Conservation (phyloP, 2,113 vertebrate species). For the Elaphurus davidianus region DNA sequence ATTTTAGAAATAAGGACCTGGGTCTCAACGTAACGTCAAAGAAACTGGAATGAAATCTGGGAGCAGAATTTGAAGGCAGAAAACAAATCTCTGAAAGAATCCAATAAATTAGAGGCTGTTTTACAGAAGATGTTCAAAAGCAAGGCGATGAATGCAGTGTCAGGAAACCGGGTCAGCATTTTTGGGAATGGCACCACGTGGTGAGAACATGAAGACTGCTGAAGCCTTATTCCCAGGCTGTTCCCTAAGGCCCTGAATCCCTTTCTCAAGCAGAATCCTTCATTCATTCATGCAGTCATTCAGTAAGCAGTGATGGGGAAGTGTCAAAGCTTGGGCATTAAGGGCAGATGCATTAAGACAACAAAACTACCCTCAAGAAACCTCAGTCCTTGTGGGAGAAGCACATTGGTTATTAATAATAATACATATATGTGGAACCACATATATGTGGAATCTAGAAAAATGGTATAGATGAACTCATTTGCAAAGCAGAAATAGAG, state of each 20-base stretch:
- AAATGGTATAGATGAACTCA: neutral
- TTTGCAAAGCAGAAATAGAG: neutral
- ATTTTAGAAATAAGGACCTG: constrained; percentile 30
- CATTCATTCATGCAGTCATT: neutral
- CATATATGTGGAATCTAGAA: neutral
- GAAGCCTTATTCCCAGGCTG: accelerated
- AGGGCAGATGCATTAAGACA: neutral
- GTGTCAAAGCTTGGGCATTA: neutral
- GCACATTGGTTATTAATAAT: neutral
- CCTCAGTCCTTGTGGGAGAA: neutral
- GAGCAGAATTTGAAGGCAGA: neutral
- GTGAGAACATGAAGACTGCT: neutral
- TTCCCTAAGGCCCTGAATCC: neutral
- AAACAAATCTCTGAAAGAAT: neutral
- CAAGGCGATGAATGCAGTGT: neutral
- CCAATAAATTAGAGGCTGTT: constrained; percentile 21
- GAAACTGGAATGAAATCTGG: neutral
- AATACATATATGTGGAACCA: neutral
- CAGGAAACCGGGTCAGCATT: neutral
- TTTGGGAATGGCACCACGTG: neutral
- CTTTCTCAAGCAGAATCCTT: neutral
- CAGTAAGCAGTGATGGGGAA: neutral
- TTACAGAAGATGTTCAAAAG: neutral
- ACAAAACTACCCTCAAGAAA: neutral
- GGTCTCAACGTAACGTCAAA: neutral